A percentile compares a stretch with the other conserved stretches of the same genome.
Evolutionary conservation across 2,888 invertebrate genomes (phyloP).

Genomic region (Drosophila tanythrix): DNA sequence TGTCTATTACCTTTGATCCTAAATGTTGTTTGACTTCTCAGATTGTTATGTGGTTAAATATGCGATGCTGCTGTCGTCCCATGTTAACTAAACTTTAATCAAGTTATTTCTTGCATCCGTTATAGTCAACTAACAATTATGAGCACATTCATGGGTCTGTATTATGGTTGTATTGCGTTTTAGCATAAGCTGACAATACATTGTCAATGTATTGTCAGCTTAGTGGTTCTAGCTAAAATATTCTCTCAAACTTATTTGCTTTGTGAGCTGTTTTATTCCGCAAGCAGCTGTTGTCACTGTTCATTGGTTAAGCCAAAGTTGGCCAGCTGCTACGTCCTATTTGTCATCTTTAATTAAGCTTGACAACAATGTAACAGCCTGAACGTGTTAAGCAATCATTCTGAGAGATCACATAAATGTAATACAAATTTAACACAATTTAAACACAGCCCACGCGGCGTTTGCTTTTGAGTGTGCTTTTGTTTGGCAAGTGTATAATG

Average conservation of each 20-base stretch:
- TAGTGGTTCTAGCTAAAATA: neutral
- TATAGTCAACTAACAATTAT: neutral
- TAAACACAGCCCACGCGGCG: neutral
- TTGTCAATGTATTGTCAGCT: neutral
- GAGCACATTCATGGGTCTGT: no score
- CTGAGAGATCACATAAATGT: neutral
- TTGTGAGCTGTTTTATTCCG: neutral
- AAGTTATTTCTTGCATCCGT: neutral
- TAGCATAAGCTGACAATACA: neutral
- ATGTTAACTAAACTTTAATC: neutral
- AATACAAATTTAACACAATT: slow-evolving; percentile 4
- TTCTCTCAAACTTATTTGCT: neutral
- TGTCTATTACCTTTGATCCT: neutral
- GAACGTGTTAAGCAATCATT: slow-evolving; percentile 17
- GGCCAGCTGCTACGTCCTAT: neutral
- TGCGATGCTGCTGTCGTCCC: neutral
- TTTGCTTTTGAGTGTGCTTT: slow-evolving; percentile 14
- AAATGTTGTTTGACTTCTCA: neutral
- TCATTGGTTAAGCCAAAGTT: neutral
- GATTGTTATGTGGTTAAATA: neutral
- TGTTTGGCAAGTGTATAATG: neutral
- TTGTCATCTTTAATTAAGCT: slow-evolving; percentile 34
- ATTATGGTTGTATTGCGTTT: neutral
- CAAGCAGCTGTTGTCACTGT: neutral
- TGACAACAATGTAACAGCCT: neutral